Conservation (phyloP, 2,797 vertebrate species). For the Enteromius radiatus region DNA sequence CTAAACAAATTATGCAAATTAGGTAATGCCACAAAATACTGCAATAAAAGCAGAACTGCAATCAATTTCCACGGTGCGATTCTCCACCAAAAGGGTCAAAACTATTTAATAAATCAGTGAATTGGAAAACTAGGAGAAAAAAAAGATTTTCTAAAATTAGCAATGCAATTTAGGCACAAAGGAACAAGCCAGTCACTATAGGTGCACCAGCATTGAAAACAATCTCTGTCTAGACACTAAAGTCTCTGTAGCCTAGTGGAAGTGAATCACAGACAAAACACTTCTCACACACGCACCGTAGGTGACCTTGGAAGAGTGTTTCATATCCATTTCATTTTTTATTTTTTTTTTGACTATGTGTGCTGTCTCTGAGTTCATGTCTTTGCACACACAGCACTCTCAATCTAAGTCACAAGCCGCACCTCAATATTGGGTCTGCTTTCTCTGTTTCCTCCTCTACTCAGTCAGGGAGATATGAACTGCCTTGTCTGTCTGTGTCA, state of each 20-base stretch:
- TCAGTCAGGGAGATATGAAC: conserved; percentile 58
- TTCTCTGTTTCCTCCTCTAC: conserved; percentile 43
- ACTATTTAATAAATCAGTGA: neutral
- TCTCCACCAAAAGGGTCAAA: neutral
- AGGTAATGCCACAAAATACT: neutral
- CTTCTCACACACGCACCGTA: neutral
- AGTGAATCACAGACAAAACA: conserved; percentile 21
- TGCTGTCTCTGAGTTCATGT: conserved; percentile 21
- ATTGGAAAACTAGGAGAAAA: neutral
- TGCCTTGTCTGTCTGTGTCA: conserved; percentile 61
- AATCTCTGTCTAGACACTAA: neutral
- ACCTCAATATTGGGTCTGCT: conserved; percentile 59
- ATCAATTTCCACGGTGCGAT: neutral
- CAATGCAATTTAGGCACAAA: neutral
- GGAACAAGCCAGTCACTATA: neutral
- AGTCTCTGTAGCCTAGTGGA: neutral
- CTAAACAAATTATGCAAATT: conserved; percentile 6
- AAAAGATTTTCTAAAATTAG: neutral
- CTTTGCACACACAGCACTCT: conserved; percentile 55
- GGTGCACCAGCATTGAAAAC: neutral
- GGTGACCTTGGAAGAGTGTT: conserved; percentile 51
- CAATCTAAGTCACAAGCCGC: conserved; percentile 68
- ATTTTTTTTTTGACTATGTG: conserved; percentile 46
- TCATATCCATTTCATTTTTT: conserved; percentile 57
- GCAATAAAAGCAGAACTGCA: neutral